These are phyloP conservation scores for Brachionus rotundiformis DNA, from an alignment of 1,140 invertebrate species.

Conservation along the genomic window DNA sequence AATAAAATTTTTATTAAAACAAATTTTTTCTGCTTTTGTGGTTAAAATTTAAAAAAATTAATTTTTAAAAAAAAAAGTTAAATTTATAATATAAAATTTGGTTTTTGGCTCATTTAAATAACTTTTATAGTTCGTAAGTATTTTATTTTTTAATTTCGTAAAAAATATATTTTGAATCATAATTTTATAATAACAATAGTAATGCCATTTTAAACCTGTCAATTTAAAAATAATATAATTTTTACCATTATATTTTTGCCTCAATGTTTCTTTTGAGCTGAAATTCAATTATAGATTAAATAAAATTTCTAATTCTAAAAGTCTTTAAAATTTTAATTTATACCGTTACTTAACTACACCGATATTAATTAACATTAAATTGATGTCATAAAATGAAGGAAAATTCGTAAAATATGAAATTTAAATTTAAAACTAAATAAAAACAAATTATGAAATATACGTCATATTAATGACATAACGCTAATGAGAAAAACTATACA, in stretches of 20 bases:
- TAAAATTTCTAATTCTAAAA: background rate
- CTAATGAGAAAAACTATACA: too few species aligned
- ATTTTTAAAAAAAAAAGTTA: background rate
- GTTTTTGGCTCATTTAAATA: too few species aligned
- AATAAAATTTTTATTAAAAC: too few species aligned
- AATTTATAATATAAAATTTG: too few species aligned
- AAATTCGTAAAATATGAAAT: background rate
- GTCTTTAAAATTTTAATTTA: background rate
- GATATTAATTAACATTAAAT: background rate
- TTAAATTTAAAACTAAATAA: too few species aligned
- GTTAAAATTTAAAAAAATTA: too few species aligned
- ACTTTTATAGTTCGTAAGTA: too few species aligned
- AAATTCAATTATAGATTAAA: conserved; percentile 2
- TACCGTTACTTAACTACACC: background rate
- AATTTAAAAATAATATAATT: background rate
- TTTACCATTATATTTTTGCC: background rate
- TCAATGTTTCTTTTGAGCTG: background rate
- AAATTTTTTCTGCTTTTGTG: too few species aligned
- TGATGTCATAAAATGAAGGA: background rate
- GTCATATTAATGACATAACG: background rate
- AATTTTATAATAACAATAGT: too few species aligned
- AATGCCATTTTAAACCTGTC: background rate
- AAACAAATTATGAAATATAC: background rate
- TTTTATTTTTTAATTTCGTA: background rate
- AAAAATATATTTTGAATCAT: background rate